phyloP scores from a whole-genome alignment of 1,140 invertebrate species.

The Anastrepha obliqua region DNA sequence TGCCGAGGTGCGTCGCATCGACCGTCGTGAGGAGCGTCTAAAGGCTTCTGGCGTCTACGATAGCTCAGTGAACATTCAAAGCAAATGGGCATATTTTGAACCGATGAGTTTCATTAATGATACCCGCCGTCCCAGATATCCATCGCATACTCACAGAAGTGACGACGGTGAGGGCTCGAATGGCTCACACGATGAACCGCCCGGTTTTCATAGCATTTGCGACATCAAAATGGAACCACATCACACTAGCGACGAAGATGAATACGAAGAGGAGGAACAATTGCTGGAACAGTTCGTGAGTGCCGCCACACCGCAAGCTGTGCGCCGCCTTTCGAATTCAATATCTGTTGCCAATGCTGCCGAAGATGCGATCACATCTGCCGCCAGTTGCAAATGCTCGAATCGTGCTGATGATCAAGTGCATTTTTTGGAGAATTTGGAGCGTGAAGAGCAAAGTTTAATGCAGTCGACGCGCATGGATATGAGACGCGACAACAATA shows the following conservation, averaged over 20 bases:
- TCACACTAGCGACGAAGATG: slow-evolving; percentile 53
- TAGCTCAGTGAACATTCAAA: background rate
- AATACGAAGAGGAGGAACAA: slow-evolving; percentile 57
- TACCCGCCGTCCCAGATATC: background rate
- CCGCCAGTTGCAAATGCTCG: slow-evolving; percentile 65
- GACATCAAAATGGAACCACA: slow-evolving; percentile 50
- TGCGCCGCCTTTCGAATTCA: slow-evolving; percentile 66
- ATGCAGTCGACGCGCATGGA: slow-evolving; percentile 70
- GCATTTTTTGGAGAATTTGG: slow-evolving; percentile 65
- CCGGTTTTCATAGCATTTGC: background rate
- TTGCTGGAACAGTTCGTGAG: slow-evolving; percentile 63
- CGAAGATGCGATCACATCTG: background rate
- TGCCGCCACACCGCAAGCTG: slow-evolving; percentile 65
- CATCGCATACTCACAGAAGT: background rate
- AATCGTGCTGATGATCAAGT: slow-evolving; percentile 71
- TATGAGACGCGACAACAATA: slow-evolving; percentile 65
- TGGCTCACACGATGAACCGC: background rate
- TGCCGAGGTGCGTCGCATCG: slow-evolving; percentile 55
- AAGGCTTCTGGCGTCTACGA: slow-evolving; percentile 29
- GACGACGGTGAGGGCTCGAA: slow-evolving; percentile 8
- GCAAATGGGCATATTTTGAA: slow-evolving; percentile 55
- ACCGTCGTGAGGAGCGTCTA: slow-evolving; percentile 45
- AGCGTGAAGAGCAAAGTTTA: slow-evolving; percentile 68
- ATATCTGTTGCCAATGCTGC: slow-evolving; percentile 66
- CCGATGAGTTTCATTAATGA: slow-evolving; percentile 57